These are phyloP conservation scores for Epistrophe eligans DNA, from an alignment of 2,888 invertebrate genomes.

Conservation along the genomic window DNA sequence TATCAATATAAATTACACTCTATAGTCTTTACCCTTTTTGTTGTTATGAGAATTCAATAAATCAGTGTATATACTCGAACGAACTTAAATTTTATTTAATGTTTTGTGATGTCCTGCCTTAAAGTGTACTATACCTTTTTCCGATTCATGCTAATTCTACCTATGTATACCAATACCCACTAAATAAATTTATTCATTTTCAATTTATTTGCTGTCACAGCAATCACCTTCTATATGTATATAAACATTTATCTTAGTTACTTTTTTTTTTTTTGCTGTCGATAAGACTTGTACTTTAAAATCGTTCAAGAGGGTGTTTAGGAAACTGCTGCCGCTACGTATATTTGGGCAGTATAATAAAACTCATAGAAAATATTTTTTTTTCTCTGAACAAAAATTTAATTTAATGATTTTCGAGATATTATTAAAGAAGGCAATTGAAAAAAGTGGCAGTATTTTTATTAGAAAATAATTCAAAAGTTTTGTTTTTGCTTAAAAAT, in stretches of 20 bases:
- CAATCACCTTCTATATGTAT: slow-evolving; percentile 16
- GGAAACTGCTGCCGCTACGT: not conserved
- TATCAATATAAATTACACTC: not conserved
- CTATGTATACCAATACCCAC: too few relatives aligned
- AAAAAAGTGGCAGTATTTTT: too few relatives aligned
- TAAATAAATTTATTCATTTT: slow-evolving; percentile 36
- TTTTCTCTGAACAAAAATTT: not conserved
- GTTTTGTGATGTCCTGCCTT: not conserved
- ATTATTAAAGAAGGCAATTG: too few relatives aligned
- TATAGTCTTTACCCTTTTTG: not conserved
- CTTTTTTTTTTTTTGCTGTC: not conserved
- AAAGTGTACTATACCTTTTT: slow-evolving; percentile 4
- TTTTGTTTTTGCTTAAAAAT: too few relatives aligned
- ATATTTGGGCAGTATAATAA: not conserved
- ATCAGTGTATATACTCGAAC: not conserved
- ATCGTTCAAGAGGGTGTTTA: not conserved
- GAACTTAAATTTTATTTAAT: not conserved
- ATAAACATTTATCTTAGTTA: slow-evolving; percentile 27
- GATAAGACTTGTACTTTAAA: not conserved
- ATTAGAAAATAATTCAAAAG: too few relatives aligned
- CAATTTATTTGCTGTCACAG: slow-evolving; percentile 38
- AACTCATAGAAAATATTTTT: not conserved
- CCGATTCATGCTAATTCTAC: slow-evolving; percentile 3
- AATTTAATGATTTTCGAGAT: too few relatives aligned
- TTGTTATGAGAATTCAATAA: not conserved